Evolutionary conservation across 2,797 vertebrate genomes (phyloP), one percentile per base, ranked within the genome.

Genomic region (Gymnoscopelus microlampas): DNA sequence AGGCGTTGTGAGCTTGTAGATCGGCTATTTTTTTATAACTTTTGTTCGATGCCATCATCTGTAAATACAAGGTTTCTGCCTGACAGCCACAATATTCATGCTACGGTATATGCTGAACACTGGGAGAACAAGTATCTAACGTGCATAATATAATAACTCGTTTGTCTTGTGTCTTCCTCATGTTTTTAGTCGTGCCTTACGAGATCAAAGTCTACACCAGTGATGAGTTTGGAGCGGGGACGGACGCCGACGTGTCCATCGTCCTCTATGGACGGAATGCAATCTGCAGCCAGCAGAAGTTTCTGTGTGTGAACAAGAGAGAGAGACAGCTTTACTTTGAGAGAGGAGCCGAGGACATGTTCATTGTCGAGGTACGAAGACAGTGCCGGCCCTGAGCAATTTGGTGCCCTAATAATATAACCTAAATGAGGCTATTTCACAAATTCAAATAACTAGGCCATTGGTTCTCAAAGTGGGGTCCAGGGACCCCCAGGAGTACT

Each of bases 291-390:
- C 93, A 88, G 71, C 94, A 98, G 88, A 98, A 96, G 84, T 93
- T 92, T 68, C 89, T 99, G 60, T 99, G 98, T 72, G 94, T 97
- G 80, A 99, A 97, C 89, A 98, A 98, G 90, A 95, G 97, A 68
- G 98, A 99, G 85, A 95, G 96, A 84, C 93, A 87, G 68, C 94
- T 97, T 91, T 98, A 94, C 89, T 99, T 99, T 53, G 95, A 98
- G 86, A 95, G 97, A 77, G 96, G 93, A 65, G 96, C 96, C 0
- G 95, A 96, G 63, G 96, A 98, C 76, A 97, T 98, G 93, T 99
- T 99, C 86, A 97, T 99, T 0, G 91, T 99, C 54, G 97, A 99
- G 97, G 98, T 98, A 90, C 3, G 48, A 50, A 4, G 7, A 68
- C 24, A 14, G 19, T 19, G 19, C 19, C 19, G 19, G 19, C 19